These are phyloP conservation scores for Andrena fulva DNA, from an alignment of 2,888 invertebrate genomes.

Conservation along the genomic window DNA sequence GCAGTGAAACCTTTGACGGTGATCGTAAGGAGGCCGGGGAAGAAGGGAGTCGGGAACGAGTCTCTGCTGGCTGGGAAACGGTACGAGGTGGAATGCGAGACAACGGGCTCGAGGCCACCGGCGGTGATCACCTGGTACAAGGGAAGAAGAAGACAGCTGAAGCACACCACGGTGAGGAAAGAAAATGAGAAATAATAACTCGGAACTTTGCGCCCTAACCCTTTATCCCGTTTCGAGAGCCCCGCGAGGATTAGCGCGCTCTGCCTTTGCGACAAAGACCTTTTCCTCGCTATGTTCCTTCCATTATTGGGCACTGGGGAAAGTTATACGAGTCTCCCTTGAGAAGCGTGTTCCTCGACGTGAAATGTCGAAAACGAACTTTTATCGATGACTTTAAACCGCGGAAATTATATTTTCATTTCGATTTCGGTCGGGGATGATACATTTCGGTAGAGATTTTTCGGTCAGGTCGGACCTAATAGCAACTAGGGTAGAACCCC, in stretches of 20 bases:
- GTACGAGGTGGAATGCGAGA: constrained; percentile 93
- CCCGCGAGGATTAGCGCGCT: constrained; percentile 33
- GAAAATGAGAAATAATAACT: constrained; percentile 49
- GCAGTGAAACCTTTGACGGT: constrained; percentile 94
- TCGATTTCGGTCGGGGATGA: no score
- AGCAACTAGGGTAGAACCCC: no score
- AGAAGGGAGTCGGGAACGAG: constrained; percentile 73
- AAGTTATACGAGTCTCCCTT: not conserved
- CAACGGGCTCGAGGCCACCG: constrained; percentile 94
- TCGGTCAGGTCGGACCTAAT: no score
- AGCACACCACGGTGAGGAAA: constrained; percentile 90
- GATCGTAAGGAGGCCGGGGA: constrained; percentile 88
- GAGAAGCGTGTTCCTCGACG: constrained; percentile 12
- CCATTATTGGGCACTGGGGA: not conserved
- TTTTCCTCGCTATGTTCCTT: not conserved
- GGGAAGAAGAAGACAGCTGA: constrained; percentile 91
- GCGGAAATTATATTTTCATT: no score
- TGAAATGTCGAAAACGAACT: no score
- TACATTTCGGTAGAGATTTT: no score
- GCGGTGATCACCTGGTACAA: constrained; percentile 96
- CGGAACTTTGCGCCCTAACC: constrained; percentile 16
- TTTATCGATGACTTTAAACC: no score
- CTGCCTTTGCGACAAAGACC: constrained; percentile 24
- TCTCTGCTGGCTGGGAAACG: constrained; percentile 93
- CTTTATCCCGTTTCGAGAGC: constrained; percentile 40